These are phyloP conservation scores for Eupleurogrammus muticus DNA, from an alignment of 2,797 vertebrate genomes.

Conservation along the genomic window DNA sequence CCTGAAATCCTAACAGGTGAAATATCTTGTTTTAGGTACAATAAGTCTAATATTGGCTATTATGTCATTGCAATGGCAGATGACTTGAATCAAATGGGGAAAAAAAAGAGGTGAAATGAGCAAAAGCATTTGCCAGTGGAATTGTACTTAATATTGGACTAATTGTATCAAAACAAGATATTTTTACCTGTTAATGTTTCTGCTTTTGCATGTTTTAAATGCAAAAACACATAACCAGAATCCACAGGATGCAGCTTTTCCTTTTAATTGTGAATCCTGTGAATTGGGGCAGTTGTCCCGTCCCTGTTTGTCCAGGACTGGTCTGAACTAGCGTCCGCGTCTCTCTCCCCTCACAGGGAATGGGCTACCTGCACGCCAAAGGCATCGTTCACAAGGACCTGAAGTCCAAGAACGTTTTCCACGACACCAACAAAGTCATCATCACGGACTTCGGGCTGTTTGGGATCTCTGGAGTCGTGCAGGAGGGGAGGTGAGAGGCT, in stretches of 20 bases:
- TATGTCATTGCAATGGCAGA: no score
- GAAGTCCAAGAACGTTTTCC: constrained; percentile 99
- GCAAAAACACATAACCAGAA: background rate
- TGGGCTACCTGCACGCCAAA: constrained; percentile 98
- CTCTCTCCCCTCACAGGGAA: constrained; percentile 84
- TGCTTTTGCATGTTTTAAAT: no score
- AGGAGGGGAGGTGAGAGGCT: constrained; percentile 91
- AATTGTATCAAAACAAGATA: no score
- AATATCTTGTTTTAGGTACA: no score
- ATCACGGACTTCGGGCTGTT: constrained; percentile 99
- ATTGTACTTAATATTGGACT: no score
- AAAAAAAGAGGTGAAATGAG: no score
- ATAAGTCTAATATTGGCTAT: no score
- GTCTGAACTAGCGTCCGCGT: constrained; percentile 10
- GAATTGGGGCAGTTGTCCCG: background rate
- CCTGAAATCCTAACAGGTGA: no score
- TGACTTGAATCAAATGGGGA: no score
- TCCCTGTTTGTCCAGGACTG: no score
- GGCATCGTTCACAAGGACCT: constrained; percentile 98
- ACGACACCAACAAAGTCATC: constrained; percentile 97
- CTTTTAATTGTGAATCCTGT: background rate
- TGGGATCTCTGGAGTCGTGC: constrained; percentile 97
- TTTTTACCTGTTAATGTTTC: no score
- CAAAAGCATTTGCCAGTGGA: no score
- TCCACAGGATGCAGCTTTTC: background rate